A percentile compares a stretch with the other conserved stretches of the same genome.
phyloP scores from a whole-genome alignment of 2,113 vertebrate species.

The Festucalex cinctus region DNA sequence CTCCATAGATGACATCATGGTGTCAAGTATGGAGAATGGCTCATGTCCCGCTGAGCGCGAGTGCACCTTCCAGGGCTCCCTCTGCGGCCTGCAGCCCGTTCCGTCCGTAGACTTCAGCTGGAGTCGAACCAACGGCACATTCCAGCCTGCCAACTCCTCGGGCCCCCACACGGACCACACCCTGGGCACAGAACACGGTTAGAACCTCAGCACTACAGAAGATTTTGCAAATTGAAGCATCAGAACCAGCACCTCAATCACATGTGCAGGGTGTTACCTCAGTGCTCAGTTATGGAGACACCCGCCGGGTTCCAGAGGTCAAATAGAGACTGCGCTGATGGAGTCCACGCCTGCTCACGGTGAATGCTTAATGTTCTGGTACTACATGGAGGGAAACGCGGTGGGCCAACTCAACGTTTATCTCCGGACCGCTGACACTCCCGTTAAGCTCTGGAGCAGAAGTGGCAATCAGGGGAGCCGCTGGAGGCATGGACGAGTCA shows the following conservation, averaged over 20 bases:
- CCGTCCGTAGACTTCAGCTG: conserved; percentile 51
- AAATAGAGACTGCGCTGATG: conserved; percentile 48
- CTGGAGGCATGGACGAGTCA: conserved; percentile 72
- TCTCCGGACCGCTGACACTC: conserved; percentile 29
- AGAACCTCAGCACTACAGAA: background rate
- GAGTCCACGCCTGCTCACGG: conserved; percentile 54
- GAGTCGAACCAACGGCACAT: conserved; percentile 53
- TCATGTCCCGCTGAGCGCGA: conserved; percentile 71
- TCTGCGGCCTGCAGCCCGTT: conserved; percentile 65
- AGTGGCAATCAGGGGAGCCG: conserved; percentile 62
- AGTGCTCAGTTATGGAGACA: conserved; percentile 67
- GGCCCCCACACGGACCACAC: conserved; percentile 70
- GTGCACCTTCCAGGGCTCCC: conserved; percentile 74
- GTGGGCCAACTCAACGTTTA: conserved; percentile 63
- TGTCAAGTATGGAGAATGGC: conserved; percentile 41
- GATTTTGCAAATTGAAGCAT: background rate
- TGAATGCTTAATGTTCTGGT: conserved; percentile 75
- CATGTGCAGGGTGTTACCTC: conserved; percentile 69
- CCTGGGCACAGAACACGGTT: conserved; percentile 70
- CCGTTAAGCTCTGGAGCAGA: conserved; percentile 47
- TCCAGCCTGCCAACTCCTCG: conserved; percentile 48
- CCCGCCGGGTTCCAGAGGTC: conserved; percentile 32
- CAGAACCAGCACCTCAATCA: background rate
- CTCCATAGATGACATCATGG: conserved; percentile 63
- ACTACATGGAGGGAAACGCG: conserved; percentile 68